These are phyloP conservation scores for Neomorphus geoffroyi DNA, from an alignment of 2,797 vertebrate genomes.

Conservation along the genomic window DNA sequence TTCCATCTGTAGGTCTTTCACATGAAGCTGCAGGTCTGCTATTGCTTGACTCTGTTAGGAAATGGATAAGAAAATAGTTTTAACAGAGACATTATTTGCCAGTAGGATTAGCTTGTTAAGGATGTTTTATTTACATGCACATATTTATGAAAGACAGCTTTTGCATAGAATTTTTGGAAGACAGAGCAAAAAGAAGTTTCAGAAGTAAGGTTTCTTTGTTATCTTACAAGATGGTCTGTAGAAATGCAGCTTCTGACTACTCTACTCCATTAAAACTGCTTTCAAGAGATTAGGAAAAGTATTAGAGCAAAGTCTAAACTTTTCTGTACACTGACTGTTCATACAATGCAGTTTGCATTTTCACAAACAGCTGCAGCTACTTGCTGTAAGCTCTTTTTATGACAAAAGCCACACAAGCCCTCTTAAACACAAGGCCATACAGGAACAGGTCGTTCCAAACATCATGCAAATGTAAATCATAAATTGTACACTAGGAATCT, in stretches of 20 bases:
- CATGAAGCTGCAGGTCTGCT: conserved; percentile 85
- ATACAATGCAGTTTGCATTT: neutral
- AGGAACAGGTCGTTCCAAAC: neutral
- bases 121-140: neutral
- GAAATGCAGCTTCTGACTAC: neutral
- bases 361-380: neutral
- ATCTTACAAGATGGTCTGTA: neutral
- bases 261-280: neutral
- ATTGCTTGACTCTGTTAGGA: conserved; percentile 83
- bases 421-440: neutral
- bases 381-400: neutral
- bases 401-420: neutral
- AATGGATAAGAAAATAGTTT: neutral
- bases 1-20: conserved; percentile 90
- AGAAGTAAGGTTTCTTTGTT: neutral
- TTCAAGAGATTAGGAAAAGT: neutral
- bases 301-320: neutral
- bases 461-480: neutral
- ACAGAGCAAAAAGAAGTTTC: neutral
- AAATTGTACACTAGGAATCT: neutral
- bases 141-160: neutral
- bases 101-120: neutral
- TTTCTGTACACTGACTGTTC: neutral
- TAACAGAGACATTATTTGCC: neutral
- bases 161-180: neutral